Conservation (phyloP, 1,140 invertebrate species). For the Dendrolimus kikuchii region DNA sequence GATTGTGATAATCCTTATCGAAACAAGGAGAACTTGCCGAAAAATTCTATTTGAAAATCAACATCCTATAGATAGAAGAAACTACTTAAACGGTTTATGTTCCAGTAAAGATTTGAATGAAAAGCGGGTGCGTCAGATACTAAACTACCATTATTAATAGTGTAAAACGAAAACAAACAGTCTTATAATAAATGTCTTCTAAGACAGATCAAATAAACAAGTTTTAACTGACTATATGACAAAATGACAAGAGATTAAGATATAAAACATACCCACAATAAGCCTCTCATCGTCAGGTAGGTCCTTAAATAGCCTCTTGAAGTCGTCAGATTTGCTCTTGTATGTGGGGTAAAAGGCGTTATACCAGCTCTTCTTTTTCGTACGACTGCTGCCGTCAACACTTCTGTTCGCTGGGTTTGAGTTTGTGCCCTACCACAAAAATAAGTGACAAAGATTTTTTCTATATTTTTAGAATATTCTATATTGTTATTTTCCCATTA, state of each 20-base stretch:
- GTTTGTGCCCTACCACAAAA: constrained; percentile 10
- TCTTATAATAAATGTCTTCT: too few relatives aligned
- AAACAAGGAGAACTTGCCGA: not conserved
- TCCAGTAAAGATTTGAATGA: too few relatives aligned
- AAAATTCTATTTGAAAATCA: too few relatives aligned
- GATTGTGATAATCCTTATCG: not conserved
- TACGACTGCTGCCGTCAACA: constrained; percentile 31
- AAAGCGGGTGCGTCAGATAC: too few relatives aligned
- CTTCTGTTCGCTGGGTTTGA: constrained; percentile 14
- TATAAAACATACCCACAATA: constrained; percentile 87
- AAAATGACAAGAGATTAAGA: not conserved
- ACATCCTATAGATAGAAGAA: too few relatives aligned
- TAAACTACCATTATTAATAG: too few relatives aligned
- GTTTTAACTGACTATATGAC: too few relatives aligned
- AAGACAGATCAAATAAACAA: too few relatives aligned
- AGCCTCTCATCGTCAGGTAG: constrained; percentile 92
- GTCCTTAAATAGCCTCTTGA: constrained; percentile 93
- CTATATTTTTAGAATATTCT: too few relatives aligned
- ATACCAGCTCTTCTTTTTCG: constrained; percentile 90
- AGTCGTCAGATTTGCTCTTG: constrained; percentile 93
- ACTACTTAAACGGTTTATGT: too few relatives aligned
- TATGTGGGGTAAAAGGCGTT: constrained; percentile 93
- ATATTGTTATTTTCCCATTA: too few relatives aligned
- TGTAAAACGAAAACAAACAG: too few relatives aligned
- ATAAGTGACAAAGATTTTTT: not conserved